Conservation (phyloP, 2,113 vertebrate genomes). For the Chionodraco myersi region DNA sequence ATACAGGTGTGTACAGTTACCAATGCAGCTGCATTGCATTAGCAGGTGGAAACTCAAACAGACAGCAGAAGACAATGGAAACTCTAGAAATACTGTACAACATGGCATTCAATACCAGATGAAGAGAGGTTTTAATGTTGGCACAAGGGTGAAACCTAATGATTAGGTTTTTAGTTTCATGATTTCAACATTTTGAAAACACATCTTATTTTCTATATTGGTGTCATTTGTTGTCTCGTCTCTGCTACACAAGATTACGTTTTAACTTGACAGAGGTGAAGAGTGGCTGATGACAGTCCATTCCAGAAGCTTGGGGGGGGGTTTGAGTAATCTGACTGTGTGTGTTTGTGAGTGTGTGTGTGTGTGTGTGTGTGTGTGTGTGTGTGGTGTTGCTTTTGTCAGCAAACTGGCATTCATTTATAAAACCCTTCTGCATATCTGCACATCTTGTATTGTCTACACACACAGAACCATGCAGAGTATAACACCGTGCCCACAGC, state of each 20-base stretch:
- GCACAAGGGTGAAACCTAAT: too few relatives aligned
- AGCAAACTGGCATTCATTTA: conserved; percentile 31
- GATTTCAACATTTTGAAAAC: background rate
- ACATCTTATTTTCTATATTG: background rate
- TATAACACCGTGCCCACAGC: conserved; percentile 38
- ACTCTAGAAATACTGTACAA: background rate
- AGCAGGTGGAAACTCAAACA: background rate
- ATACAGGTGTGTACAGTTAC: background rate
- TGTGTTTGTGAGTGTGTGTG: too few relatives aligned
- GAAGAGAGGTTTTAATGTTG: too few relatives aligned
- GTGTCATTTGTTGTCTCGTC: background rate
- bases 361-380: background rate
- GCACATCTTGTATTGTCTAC: conserved; percentile 20
- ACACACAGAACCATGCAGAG: conserved; percentile 1
- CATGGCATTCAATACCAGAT: background rate
- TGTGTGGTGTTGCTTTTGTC: conserved; percentile 23
- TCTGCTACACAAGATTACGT: conserved; percentile 17
- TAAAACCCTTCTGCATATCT: conserved; percentile 11
- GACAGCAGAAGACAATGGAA: background rate
- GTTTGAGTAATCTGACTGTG: conserved; percentile 10
- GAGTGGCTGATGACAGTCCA: conserved; percentile 40
- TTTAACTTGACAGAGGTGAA: conserved; percentile 26
- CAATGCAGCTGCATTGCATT: background rate
- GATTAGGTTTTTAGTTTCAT: background rate
- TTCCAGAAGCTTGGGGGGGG: conserved; percentile 27